Conservation (phyloP, 2,113 vertebrate species). For the Macquaria australasica region DNA sequence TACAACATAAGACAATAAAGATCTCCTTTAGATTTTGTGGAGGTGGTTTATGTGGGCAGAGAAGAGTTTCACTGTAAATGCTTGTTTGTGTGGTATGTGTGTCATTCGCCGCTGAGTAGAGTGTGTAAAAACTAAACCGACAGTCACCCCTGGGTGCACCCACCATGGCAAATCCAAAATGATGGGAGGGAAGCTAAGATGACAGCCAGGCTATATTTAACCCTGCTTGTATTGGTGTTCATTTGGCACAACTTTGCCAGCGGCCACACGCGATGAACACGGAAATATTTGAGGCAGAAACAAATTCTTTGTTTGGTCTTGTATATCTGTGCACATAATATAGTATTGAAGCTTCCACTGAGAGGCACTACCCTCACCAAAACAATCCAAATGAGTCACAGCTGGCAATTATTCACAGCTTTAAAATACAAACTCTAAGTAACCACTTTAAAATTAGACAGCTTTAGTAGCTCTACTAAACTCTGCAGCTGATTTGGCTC, state of each 20-base stretch:
- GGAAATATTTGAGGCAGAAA: constrained; percentile 1
- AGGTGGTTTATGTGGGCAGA: background rate
- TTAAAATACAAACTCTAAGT: constrained; percentile 41
- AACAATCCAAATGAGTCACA: constrained; percentile 42
- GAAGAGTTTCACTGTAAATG: constrained; percentile 16
- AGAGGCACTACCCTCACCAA: background rate
- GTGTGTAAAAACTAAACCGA: constrained; percentile 72
- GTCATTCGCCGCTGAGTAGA: constrained; percentile 51
- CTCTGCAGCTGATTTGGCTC: constrained; percentile 45
- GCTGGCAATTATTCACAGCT: constrained; percentile 42
- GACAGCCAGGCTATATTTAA: constrained; percentile 77
- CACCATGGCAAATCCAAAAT: constrained; percentile 66
- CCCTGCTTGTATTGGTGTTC: constrained; percentile 54
- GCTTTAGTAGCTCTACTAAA: constrained; percentile 27
- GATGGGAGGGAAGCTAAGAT: constrained; percentile 70
- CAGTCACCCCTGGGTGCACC: constrained; percentile 68
- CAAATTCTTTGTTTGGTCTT: background rate
- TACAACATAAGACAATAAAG: background rate
- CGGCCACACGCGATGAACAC: constrained; percentile 9
- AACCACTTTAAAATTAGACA: constrained; percentile 39
- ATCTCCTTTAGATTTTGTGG: background rate
- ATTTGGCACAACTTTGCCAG: constrained; percentile 56
- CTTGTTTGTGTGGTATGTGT: constrained; percentile 29
- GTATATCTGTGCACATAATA: background rate
- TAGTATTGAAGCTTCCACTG: constrained; percentile 6